Base-by-base conservation (phyloP, 2,888 invertebrate species). In the Cenopis cana region DNA sequence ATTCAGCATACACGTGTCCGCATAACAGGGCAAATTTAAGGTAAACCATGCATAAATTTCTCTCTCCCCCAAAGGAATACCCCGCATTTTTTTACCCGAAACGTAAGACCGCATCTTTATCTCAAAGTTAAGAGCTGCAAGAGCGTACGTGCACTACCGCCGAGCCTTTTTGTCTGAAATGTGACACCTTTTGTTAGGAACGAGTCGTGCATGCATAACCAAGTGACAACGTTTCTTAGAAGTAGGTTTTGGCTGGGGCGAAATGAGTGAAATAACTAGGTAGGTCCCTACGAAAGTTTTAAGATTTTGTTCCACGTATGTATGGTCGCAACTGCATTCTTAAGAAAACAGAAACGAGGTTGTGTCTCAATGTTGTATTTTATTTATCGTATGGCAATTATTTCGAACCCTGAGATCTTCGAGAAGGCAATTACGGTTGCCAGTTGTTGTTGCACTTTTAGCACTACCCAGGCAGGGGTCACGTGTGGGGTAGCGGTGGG, bases 161-260 rank as follows among this genome's bases (percentile, higher is more conserved):
- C 33, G 67, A 67, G 74, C 73, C 71, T 75, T 77, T 78, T 79
- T 81, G 76, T 78, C 67, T 73, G 76, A 75, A 76, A 76, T 72
- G 74, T 75, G 78, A 79, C 74, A 79, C 77, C 79, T 79, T 78
- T 76, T 78, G 76, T 76, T 75, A 76, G 71, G 66, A 69, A 71
- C 75, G 71, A 74, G 76, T 65, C 50, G 29, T 64, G 76, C 74
- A 76, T 78, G 74, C 75, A 76, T 78, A 75, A 76, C 68, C 66
- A 72, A 55, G 59, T 65, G 70, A 70, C 56, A 54, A 61, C 56
- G 64, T 69, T 49, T 50, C 62, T 66, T 69, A 17, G 17, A 66
- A 61, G 56, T 24, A 59, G 60, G 60, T 46, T 60, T 60, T 60
- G 46, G 20, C 46, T 11, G 9, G 10, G 46, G 46, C 17, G 10